These are phyloP conservation scores for Strix uralensis DNA, from an alignment of 2,113 vertebrate species.

Conservation along the genomic window DNA sequence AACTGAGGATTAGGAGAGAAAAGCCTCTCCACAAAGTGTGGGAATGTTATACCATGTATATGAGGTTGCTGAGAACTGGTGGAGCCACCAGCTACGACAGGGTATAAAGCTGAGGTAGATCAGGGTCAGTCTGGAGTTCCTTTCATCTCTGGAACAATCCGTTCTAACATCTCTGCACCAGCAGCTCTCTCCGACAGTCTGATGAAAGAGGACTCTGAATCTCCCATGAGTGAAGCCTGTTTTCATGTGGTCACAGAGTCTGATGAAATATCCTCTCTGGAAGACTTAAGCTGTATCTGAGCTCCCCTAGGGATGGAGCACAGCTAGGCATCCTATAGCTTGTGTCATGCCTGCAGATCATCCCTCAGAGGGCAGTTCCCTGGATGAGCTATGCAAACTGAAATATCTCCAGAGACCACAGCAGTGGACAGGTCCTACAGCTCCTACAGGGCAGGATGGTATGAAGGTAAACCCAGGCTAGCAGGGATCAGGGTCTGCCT, in stretches of 20 bases:
- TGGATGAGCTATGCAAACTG: not conserved
- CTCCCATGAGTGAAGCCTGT: not conserved
- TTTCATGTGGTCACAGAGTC: not conserved
- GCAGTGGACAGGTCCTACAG: not conserved
- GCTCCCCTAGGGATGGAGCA: not conserved
- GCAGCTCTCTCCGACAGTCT: not conserved
- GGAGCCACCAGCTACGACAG: not conserved
- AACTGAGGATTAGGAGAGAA: not conserved
- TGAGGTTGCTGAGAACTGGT: not conserved
- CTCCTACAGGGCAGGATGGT: not conserved
- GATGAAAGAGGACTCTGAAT: not conserved
- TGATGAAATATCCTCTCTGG: not conserved
- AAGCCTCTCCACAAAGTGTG: not conserved
- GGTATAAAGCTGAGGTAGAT: not conserved
- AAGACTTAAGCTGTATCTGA: not conserved
- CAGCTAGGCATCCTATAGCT: not conserved
- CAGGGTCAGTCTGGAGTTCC: not conserved
- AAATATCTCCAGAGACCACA: not conserved
- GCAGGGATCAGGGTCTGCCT: not conserved
- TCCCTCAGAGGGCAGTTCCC: not conserved
- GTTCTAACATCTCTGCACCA: not conserved
- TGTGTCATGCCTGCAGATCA: not conserved
- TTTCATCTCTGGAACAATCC: not conserved
- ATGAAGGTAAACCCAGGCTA: not conserved
- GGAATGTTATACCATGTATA: not conserved